Conservation (phyloP, 1,140 invertebrate genomes). For the Ips nitidus region DNA sequence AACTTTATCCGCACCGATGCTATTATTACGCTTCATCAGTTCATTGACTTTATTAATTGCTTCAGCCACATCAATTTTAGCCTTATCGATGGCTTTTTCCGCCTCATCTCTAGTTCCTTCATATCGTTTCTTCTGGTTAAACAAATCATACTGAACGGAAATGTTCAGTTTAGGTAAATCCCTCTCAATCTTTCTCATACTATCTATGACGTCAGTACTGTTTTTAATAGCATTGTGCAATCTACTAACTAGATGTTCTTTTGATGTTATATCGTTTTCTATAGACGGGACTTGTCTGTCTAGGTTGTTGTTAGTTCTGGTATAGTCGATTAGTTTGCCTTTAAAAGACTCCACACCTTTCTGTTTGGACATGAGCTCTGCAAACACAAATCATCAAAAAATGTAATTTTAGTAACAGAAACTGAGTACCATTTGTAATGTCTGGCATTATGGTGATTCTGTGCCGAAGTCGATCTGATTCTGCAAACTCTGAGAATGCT, state of each 20-base stretch:
- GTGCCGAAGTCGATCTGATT: conserved; percentile 44
- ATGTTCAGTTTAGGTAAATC: conserved; percentile 56
- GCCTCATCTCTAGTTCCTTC: conserved; percentile 39
- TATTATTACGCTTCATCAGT: conserved; percentile 4
- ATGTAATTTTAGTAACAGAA: too few relatives aligned
- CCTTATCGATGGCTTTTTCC: conserved; percentile 42
- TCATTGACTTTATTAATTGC: conserved; percentile 13
- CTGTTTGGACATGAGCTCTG: conserved; percentile 30
- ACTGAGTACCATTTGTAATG: conserved; percentile 38
- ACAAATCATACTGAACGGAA: conserved; percentile 53
- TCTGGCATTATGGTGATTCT: conserved; percentile 42
- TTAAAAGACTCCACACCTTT: conserved; percentile 41
- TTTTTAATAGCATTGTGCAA: conserved; percentile 53
- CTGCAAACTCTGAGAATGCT: conserved; percentile 47
- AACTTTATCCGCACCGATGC: background rate
- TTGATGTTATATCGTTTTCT: conserved; percentile 32
- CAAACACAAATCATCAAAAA: conserved; percentile 9
- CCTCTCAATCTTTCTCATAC: conserved; percentile 57
- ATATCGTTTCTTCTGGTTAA: conserved; percentile 45
- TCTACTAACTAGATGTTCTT: conserved; percentile 28
- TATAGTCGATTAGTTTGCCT: conserved; percentile 39
- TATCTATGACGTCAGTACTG: conserved; percentile 53
- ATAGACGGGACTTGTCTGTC: conserved; percentile 38
- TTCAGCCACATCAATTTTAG: conserved; percentile 2
- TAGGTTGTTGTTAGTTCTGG: conserved; percentile 42